These are phyloP conservation scores for Formica exsecta DNA, from an alignment of 1,140 invertebrate species.

Conservation along the genomic window DNA sequence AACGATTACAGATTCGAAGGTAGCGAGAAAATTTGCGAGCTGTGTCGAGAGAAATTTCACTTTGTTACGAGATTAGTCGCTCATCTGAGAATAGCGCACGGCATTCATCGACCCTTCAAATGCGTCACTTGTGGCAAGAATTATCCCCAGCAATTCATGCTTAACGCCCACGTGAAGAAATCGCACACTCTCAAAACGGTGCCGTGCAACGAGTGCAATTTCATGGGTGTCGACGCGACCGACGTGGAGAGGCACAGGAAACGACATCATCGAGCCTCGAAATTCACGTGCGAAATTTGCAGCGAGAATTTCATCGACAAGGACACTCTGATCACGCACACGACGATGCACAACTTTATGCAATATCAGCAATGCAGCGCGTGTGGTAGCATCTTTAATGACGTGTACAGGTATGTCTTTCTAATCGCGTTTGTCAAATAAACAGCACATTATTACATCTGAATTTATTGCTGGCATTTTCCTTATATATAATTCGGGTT, in stretches of 20 bases:
- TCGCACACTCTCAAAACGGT: constrained; percentile 81
- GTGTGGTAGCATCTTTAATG: constrained; percentile 88
- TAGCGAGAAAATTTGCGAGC: constrained; percentile 76
- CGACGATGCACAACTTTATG: constrained; percentile 86
- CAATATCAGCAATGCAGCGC: constrained; percentile 86
- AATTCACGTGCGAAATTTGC: constrained; percentile 83
- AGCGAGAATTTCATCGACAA: constrained; percentile 78
- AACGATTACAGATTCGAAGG: constrained; percentile 65
- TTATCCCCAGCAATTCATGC: constrained; percentile 85
- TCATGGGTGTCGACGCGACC: constrained; percentile 64
- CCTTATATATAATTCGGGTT: neutral
- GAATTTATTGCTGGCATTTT: neutral
- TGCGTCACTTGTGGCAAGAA: constrained; percentile 85
- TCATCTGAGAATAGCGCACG: constrained; percentile 85
- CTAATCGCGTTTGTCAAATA: neutral
- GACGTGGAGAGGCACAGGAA: constrained; percentile 83
- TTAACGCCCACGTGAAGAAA: constrained; percentile 90
- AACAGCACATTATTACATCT: neutral
- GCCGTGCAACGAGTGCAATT: constrained; percentile 70
- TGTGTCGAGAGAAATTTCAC: constrained; percentile 82
- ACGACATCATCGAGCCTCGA: constrained; percentile 85
- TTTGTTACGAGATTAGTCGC: constrained; percentile 84
- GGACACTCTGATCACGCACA: constrained; percentile 82
- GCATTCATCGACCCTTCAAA: constrained; percentile 84
- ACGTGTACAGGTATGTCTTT: constrained; percentile 64